A percentile compares a stretch with the other conserved stretches of the same genome.
Conservation (phyloP, 2,888 invertebrate species). For the Eupithecia subfuscata region DNA sequence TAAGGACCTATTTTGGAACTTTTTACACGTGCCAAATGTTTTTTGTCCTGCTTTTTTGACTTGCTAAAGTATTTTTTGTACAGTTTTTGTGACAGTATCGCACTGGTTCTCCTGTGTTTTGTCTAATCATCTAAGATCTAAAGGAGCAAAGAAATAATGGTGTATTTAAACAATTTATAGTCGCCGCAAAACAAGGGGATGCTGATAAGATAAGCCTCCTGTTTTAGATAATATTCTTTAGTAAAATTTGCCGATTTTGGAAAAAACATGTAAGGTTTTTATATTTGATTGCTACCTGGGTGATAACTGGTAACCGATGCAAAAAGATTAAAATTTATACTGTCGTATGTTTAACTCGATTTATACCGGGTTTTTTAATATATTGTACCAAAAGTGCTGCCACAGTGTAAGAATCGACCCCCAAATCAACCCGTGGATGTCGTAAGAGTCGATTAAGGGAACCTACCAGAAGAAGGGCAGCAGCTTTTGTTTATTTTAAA, state of each 20-base stretch:
- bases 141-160: slow-evolving; percentile 79
- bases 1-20: slow-evolving; percentile 65
- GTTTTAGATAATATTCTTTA: slow-evolving; percentile 71
- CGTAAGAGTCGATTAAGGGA: too few relatives aligned
- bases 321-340: slow-evolving; percentile 25
- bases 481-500: too few relatives aligned
- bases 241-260: slow-evolving; percentile 60
- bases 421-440: too few relatives aligned
- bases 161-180: slow-evolving; percentile 81
- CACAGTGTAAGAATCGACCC: too few relatives aligned
- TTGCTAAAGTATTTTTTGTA: slow-evolving; percentile 24
- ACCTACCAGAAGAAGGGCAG: too few relatives aligned
- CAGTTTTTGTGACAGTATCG: slow-evolving; percentile 35
- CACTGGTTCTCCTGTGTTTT: slow-evolving; percentile 59
- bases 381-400: not conserved
- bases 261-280: slow-evolving; percentile 33
- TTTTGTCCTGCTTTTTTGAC: slow-evolving; percentile 29
- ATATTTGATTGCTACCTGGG: slow-evolving; percentile 1
- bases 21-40: slow-evolving; percentile 66
- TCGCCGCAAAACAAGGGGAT: slow-evolving; percentile 72
- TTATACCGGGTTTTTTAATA: not conserved
- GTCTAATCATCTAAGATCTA: slow-evolving; percentile 80
- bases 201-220: slow-evolving; percentile 77
- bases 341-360: slow-evolving; percentile 8
- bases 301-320: slow-evolving; percentile 5